Conservation (phyloP, 2,113 vertebrate genomes). For the Thermophis baileyi region DNA sequence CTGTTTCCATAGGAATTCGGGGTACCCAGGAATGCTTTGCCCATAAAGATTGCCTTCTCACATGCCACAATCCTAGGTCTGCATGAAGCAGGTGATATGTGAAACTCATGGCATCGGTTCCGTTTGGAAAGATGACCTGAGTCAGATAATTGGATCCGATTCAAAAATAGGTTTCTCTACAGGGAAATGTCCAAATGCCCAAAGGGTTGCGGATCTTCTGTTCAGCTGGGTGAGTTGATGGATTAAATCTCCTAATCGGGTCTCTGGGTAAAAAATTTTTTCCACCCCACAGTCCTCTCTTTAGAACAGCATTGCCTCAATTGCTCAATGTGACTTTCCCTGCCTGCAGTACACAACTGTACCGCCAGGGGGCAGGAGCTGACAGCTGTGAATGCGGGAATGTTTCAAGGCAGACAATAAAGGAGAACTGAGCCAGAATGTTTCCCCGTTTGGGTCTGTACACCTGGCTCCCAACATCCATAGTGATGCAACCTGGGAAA, state of each 20-base stretch:
- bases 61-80: not conserved
- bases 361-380: not conserved
- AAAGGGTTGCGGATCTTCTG: not conserved
- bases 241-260: not conserved
- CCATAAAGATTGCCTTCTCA: not conserved
- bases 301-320: not conserved
- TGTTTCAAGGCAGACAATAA: not conserved
- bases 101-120: not conserved
- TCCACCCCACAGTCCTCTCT: not conserved
- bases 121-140: not conserved
- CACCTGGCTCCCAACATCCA: not conserved
- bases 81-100: no score
- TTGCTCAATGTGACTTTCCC: not conserved
- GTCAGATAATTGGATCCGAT: not conserved
- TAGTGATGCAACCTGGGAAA: not conserved
- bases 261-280: not conserved
- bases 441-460: not conserved
- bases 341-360: not conserved
- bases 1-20: slow-evolving; percentile 33
- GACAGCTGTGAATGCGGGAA: no score
- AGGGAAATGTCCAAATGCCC: not conserved
- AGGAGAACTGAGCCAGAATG: not conserved
- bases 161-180: not conserved
- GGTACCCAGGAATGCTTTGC: not conserved
- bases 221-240: not conserved